Conservation (phyloP, 2,888 invertebrate species). For the Carterocephalus palaemon region DNA sequence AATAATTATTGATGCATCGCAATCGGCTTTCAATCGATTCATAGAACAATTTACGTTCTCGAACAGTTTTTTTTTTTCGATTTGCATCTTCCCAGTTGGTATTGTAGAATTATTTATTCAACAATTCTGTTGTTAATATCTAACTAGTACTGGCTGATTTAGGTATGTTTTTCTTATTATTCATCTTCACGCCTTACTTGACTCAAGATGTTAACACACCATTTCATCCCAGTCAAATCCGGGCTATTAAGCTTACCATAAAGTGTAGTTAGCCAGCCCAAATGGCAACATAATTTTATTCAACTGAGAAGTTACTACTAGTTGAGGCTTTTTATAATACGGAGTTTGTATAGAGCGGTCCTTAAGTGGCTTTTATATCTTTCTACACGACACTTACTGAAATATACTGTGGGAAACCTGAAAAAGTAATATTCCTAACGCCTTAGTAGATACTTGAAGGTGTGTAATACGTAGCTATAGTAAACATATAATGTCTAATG, state of each 20-base stretch:
- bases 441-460: neutral
- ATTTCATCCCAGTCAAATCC: neutral
- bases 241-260: neutral
- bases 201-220: no score
- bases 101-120: no score
- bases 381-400: slow-evolving; percentile 16
- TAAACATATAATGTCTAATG: neutral
- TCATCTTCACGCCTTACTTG: no score
- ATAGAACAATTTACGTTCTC: no score
- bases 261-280: slow-evolving; percentile 12
- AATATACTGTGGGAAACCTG: slow-evolving; percentile 10
- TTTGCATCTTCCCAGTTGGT: no score
- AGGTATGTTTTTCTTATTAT: no score
- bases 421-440: slow-evolving; percentile 11
- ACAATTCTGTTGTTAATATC: no score
- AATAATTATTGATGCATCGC: no score
- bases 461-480: neutral
- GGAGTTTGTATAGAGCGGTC: slow-evolving; percentile 14
- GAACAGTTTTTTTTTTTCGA: no score
- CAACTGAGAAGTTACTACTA: slow-evolving; percentile 14
- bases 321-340: slow-evolving; percentile 9
- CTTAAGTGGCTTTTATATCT: slow-evolving; percentile 19
- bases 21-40: no score
- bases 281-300: slow-evolving; percentile 22
- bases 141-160: no score